Evolutionary conservation across 2,797 vertebrate species (phyloP).

Genomic region (Enteromius paludinosus): DNA sequence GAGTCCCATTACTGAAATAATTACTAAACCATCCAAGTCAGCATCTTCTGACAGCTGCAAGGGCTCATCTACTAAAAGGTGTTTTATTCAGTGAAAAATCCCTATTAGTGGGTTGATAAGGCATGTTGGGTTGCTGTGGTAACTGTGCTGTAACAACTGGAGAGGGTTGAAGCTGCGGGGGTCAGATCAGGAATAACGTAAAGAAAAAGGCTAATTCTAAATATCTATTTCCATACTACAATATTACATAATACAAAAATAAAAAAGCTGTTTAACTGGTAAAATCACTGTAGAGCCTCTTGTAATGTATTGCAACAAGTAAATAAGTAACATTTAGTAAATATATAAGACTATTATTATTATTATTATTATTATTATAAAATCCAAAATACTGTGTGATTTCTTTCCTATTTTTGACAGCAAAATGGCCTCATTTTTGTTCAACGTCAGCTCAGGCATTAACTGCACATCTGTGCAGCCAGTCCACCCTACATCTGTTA

Average conservation of each 20-base stretch:
- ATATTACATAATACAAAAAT: neutral
- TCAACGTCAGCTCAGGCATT: neutral
- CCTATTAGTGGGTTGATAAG: neutral
- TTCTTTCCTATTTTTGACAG: neutral
- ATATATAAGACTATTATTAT: neutral
- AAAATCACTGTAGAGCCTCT: neutral
- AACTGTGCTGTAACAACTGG: slow-evolving; percentile 7
- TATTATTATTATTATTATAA: neutral
- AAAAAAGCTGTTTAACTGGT: neutral
- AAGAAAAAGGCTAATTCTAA: neutral
- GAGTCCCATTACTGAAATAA: neutral
- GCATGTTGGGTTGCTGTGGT: neutral
- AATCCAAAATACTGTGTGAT: neutral
- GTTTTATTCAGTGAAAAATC: neutral
- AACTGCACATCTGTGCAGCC: neutral
- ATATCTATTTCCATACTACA: neutral
- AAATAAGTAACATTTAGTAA: no score
- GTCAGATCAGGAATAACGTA: neutral
- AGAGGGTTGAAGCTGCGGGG: neutral
- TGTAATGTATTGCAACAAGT: neutral
- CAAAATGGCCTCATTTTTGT: neutral
- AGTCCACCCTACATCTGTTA: neutral
- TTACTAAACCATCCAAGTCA: slow-evolving; percentile 22
- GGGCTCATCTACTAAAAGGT: neutral
- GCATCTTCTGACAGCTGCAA: neutral